Percentiles rank a stretch among this genome's conserved stretches.
These are phyloP conservation scores for Thecocarcelia acutangulata DNA, from an alignment of 2,888 invertebrate genomes.

Conservation along the genomic window DNA sequence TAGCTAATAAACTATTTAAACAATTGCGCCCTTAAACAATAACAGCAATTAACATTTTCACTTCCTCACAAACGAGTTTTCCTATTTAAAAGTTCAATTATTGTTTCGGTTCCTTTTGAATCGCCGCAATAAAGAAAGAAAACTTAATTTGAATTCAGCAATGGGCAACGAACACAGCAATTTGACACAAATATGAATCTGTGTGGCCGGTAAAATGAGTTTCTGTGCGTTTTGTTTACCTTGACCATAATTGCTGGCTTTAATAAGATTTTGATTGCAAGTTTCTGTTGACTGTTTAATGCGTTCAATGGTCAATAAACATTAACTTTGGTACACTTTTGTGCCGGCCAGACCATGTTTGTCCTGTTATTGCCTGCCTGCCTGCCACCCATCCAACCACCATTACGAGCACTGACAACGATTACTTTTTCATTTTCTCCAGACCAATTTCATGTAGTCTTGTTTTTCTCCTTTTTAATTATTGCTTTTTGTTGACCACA, in stretches of 20 bases:
- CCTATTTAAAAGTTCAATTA: slow-evolving; percentile 25
- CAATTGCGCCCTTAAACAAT: not conserved
- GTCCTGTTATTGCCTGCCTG: not conserved
- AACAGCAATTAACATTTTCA: not conserved
- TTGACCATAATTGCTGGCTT: slow-evolving; percentile 40
- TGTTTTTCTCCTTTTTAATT: slow-evolving; percentile 33
- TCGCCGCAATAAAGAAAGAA: not conserved
- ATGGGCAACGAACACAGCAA: not conserved
- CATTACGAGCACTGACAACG: slow-evolving; percentile 48
- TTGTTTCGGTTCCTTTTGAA: not conserved
- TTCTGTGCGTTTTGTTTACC: slow-evolving; percentile 55
- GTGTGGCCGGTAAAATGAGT: slow-evolving; percentile 3
- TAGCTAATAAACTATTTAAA: slow-evolving; percentile 38
- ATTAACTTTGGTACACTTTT: slow-evolving; percentile 64
- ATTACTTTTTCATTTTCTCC: slow-evolving; percentile 58
- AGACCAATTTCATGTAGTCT: slow-evolving; percentile 51
- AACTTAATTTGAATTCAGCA: not conserved
- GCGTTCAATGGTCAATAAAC: slow-evolving; percentile 62
- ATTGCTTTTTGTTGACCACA: slow-evolving; percentile 57
- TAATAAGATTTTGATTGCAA: slow-evolving; percentile 67
- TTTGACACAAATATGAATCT: not conserved
- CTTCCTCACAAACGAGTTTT: not conserved
- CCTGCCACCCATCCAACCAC: slow-evolving; percentile 49
- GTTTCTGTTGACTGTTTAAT: slow-evolving; percentile 59
- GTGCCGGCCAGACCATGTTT: slow-evolving; percentile 22